These are phyloP conservation scores for Araneus ventricosus DNA, from an alignment of 1,140 invertebrate genomes.

Conservation along the genomic window DNA sequence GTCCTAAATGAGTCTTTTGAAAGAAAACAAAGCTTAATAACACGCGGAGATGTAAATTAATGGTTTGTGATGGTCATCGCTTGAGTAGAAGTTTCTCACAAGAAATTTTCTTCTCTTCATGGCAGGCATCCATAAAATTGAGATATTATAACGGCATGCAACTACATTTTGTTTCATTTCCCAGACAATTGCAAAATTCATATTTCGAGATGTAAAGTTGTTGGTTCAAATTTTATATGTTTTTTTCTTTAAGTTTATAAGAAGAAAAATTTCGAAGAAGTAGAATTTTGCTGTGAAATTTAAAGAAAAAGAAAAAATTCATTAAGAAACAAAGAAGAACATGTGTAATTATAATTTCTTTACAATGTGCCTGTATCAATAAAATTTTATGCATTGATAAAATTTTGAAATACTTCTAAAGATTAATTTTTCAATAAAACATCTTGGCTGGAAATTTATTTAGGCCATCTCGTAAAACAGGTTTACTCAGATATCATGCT, in stretches of 20 bases:
- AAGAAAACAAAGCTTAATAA: slow-evolving; percentile 44
- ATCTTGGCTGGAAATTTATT: too few species aligned
- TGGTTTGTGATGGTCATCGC: not conserved
- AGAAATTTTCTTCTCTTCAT: not conserved
- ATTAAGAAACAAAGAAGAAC: too few species aligned
- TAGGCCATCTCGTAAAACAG: too few species aligned
- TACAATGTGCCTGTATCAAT: too few species aligned
- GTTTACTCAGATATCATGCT: too few species aligned
- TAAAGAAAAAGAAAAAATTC: too few species aligned
- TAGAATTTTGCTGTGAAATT: too few species aligned
- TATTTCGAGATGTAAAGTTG: not conserved
- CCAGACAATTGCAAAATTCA: not conserved
- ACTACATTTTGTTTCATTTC: not conserved
- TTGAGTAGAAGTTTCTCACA: not conserved
- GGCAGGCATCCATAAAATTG: not conserved
- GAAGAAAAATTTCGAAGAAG: too few species aligned
- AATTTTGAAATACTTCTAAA: too few species aligned
- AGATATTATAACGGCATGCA: not conserved
- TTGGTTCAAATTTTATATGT: not conserved
- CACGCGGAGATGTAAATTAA: not conserved
- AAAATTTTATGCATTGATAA: too few species aligned
- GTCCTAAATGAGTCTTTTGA: slow-evolving; percentile 6
- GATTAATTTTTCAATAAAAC: too few species aligned
- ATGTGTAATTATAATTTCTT: too few species aligned
- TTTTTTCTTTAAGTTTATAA: not conserved